phyloP scores from a whole-genome alignment of 2,797 vertebrate species.

The Enteromius afrohamiltoni region DNA sequence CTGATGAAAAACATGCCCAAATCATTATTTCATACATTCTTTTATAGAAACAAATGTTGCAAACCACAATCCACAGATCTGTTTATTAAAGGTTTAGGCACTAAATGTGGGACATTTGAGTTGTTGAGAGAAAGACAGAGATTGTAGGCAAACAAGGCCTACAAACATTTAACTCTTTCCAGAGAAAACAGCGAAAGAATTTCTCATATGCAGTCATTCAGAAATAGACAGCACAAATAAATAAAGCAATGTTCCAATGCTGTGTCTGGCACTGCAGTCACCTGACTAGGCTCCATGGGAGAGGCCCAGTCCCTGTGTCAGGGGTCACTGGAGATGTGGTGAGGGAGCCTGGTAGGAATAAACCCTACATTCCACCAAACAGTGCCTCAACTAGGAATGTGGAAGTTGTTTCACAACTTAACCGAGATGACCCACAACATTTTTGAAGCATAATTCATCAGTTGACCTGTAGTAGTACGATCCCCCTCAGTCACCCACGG shows the following conservation, averaged over 20 bases:
- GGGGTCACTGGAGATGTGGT: constrained; percentile 45
- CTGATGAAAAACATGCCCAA: neutral
- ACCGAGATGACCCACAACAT: constrained; percentile 19
- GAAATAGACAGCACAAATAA: constrained; percentile 13
- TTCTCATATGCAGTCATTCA: neutral
- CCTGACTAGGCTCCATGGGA: constrained; percentile 43
- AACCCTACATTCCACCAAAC: constrained; percentile 43
- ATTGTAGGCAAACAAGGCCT: neutral
- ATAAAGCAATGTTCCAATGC: neutral
- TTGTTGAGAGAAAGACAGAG: neutral
- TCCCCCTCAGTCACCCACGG: constrained; percentile 23
- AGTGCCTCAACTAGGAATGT: constrained; percentile 37
- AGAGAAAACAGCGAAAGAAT: neutral
- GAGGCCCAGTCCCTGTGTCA: constrained; percentile 43
- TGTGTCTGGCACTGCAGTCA: constrained; percentile 46
- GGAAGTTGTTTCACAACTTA: constrained; percentile 7
- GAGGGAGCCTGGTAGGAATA: constrained; percentile 8
- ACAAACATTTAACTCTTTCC: neutral
- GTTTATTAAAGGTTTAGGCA: neutral
- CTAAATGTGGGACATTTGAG: neutral
- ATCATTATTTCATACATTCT: neutral
- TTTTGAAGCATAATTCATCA: constrained; percentile 42
- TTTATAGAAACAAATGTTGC: neutral
- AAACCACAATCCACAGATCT: neutral
- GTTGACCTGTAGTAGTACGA: neutral